Evolutionary conservation across 1,140 invertebrate genomes (phyloP).

Genomic region (Zophobas atratus): DNA sequence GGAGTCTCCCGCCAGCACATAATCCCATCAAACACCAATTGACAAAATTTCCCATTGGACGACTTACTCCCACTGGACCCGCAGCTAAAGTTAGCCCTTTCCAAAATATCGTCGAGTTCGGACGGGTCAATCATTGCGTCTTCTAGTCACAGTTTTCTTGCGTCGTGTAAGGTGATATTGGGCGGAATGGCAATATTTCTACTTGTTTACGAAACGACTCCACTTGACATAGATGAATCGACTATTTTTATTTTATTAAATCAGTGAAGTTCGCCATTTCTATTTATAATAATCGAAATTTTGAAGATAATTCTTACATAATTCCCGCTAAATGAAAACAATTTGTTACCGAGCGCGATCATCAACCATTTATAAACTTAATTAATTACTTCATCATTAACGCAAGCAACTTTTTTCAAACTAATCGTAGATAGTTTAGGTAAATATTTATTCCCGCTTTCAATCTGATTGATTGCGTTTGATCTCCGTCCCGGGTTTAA

Average conservation of each 20-base stretch:
- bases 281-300: slow-evolving; percentile 32
- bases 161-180: slow-evolving; percentile 48
- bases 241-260: slow-evolving; percentile 36
- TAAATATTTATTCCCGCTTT: slow-evolving; percentile 16
- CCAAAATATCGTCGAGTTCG: slow-evolving; percentile 5
- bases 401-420: slow-evolving; percentile 17
- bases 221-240: slow-evolving; percentile 50
- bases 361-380: slow-evolving; percentile 5
- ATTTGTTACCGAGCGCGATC: slow-evolving; percentile 6
- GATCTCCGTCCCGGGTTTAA: slow-evolving; percentile 7
- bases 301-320: slow-evolving; percentile 27
- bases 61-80: neutral
- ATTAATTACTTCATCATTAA: slow-evolving; percentile 15
- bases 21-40: slow-evolving; percentile 70
- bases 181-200: slow-evolving; percentile 40
- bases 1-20: slow-evolving; percentile 72
- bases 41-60: slow-evolving; percentile 52
- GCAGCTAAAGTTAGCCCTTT: slow-evolving; percentile 12
- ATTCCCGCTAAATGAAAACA: slow-evolving; percentile 10
- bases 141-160: neutral
- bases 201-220: slow-evolving; percentile 46
- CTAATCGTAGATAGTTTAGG: slow-evolving; percentile 24
- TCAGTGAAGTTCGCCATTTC: slow-evolving; percentile 18
- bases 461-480: slow-evolving; percentile 17
- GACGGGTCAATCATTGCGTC: slow-evolving; percentile 10